Evolutionary conservation across 2,797 vertebrate genomes (phyloP).

Genomic region (Darevskia nairensis): DNA sequence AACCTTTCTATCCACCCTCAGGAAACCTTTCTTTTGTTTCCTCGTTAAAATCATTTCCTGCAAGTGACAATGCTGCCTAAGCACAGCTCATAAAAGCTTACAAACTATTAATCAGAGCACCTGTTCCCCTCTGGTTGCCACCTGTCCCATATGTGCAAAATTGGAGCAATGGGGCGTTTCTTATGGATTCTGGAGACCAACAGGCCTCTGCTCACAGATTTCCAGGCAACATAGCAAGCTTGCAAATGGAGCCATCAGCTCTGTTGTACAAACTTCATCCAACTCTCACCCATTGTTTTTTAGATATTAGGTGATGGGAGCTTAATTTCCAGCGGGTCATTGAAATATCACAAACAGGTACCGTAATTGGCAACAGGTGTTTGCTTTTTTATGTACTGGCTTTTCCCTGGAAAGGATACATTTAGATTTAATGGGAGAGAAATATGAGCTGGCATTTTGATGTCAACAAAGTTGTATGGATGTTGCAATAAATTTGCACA

Average conservation of each 20-base stretch:
- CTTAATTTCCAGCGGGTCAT: too few relatives aligned
- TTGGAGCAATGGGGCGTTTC: background rate
- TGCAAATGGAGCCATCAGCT: background rate
- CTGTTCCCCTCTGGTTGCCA: background rate
- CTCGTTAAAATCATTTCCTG: background rate
- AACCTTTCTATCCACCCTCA: background rate
- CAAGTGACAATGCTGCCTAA: background rate
- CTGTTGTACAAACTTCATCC: background rate
- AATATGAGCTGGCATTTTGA: too few relatives aligned
- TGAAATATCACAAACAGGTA: too few relatives aligned
- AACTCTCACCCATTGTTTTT: background rate
- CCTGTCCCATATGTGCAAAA: background rate
- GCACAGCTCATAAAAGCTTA: background rate
- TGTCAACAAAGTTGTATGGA: too few relatives aligned
- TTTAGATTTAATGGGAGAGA: too few relatives aligned
- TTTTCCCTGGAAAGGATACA: too few relatives aligned
- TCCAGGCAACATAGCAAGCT: background rate
- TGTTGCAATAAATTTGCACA: too few relatives aligned
- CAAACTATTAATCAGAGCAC: background rate
- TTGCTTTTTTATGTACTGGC: too few relatives aligned
- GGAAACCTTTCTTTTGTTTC: background rate
- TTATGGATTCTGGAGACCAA: background rate
- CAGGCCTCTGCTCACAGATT: background rate
- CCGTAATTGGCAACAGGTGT: too few relatives aligned
- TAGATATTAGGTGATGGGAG: background rate